Base-by-base conservation (phyloP, 2,797 vertebrate species). In the Pempheris klunzingeri region DNA sequence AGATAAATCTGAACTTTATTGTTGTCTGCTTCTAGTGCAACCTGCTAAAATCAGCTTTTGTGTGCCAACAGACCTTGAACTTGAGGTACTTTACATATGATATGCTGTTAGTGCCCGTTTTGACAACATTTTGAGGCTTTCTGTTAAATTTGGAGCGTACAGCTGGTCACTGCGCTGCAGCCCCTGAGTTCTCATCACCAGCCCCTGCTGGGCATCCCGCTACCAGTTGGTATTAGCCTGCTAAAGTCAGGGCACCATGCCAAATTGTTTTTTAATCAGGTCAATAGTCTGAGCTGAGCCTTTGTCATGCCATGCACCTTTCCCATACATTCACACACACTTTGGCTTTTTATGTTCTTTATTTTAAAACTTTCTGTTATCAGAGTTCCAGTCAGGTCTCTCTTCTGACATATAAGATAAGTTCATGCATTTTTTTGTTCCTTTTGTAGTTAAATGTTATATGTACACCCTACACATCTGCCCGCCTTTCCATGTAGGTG, bases 251-350 rank as follows among this genome's bases (percentile, higher is more conserved):
- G 80, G 67, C 69, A 36, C 7, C 20, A 36, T 61, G 78, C 82
- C 82, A 84, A 53, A 49, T 55, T 62, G 61, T 71, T 71, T 71
- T 78, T 87, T 83, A 70, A 79, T 57, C 39, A 41, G 55, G 71
- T 54, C 84, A 41, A 24, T 75, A 67, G 74, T 73, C 69, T 82
- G 44, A 81, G 61, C 44, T 0, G 30, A 86, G 74, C 62, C 20
- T 78, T 75, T 80, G 71, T 65, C n/a, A n/a, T 62, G 66, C n/a
- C n/a, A 44, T 28, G 20, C 7, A 18, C 17, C 15, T 71, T 36
- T 49, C 7, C 20, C 58, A 30, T 9, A 50, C 9, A 61, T 43
- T n/a, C 5, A 11, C 26, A 58, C 60, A 71, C 26, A 59, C n/a
- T n/a, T n/a, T n/a, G n/a, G n/a, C n/a, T n/a, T n/a, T n/a, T n/a